Percentiles rank a stretch among this genome's conserved stretches.
Conservation (phyloP, 2,797 vertebrate species). For the Epinephelus coioides region DNA sequence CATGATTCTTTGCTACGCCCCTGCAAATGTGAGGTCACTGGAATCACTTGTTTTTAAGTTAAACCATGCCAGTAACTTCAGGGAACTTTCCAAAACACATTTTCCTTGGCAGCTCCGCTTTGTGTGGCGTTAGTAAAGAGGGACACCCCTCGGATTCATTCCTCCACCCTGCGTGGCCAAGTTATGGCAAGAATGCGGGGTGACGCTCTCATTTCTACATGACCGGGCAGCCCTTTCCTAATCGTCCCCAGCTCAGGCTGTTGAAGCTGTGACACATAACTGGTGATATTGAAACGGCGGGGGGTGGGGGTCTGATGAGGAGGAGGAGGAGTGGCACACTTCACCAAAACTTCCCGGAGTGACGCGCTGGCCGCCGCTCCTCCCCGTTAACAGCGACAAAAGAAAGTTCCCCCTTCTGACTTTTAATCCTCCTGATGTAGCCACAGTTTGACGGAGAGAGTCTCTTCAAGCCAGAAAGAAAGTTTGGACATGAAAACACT, state of each 20-base stretch:
- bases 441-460: neutral
- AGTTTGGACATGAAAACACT: conserved; percentile 58
- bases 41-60: neutral
- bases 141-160: conserved; percentile 48
- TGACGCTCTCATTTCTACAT: conserved; percentile 50
- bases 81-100: conserved; percentile 14
- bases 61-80: conserved; percentile 11
- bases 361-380: conserved; percentile 68
- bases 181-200: conserved; percentile 72
- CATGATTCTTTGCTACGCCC: neutral
- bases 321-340: conserved; percentile 64
- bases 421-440: conserved; percentile 34
- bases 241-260: neutral
- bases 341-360: conserved; percentile 58
- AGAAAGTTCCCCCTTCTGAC: conserved; percentile 37
- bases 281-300: neutral
- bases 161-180: conserved; percentile 44
- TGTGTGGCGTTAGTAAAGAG: neutral
- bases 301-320: conserved; percentile 24
- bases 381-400: conserved; percentile 45
- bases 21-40: conserved; percentile 17
- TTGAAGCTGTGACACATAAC: neutral
- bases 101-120: conserved; percentile 14
- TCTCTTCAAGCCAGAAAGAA: neutral
- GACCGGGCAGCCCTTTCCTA: conserved; percentile 10